A percentile compares a stretch with the other conserved stretches of the same genome.
Conservation (phyloP, 2,113 vertebrate genomes). For the Daphoenositta chrysoptera region DNA sequence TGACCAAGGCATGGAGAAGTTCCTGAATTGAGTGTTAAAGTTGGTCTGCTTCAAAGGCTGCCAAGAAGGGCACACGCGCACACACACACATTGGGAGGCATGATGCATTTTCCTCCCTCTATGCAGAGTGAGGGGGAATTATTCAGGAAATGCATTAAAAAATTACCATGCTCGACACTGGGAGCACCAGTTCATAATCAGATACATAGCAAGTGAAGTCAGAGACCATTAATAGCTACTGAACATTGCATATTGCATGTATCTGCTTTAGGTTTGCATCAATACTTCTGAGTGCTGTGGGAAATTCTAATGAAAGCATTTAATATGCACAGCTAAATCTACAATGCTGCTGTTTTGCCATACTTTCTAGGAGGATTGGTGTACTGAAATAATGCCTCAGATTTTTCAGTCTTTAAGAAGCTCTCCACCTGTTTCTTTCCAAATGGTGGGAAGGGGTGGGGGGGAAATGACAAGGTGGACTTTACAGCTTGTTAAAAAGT, state of each 20-base stretch:
- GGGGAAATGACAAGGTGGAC: background rate
- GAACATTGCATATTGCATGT: background rate
- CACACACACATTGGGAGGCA: background rate
- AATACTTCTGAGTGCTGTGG: background rate
- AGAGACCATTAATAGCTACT: background rate
- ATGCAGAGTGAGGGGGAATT: background rate
- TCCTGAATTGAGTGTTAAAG: background rate
- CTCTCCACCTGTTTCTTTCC: background rate
- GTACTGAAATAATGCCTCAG: background rate
- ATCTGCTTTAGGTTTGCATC: background rate
- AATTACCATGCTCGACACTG: background rate
- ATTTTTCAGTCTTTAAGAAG: background rate
- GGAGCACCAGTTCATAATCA: background rate
- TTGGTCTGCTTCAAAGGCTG: background rate
- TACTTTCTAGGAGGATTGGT: background rate
- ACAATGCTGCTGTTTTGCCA: background rate
- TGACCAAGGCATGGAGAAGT: background rate
- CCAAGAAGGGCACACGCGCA: background rate
- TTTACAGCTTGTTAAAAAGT: background rate
- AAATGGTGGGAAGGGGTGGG: background rate
- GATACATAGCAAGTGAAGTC: background rate
- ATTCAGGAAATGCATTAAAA: background rate
- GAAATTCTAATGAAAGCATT: constrained; percentile 7
- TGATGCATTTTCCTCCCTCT: background rate
- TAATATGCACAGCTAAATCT: background rate